Conservation (phyloP, 2,113 vertebrate species). For the Sitta europaea region DNA sequence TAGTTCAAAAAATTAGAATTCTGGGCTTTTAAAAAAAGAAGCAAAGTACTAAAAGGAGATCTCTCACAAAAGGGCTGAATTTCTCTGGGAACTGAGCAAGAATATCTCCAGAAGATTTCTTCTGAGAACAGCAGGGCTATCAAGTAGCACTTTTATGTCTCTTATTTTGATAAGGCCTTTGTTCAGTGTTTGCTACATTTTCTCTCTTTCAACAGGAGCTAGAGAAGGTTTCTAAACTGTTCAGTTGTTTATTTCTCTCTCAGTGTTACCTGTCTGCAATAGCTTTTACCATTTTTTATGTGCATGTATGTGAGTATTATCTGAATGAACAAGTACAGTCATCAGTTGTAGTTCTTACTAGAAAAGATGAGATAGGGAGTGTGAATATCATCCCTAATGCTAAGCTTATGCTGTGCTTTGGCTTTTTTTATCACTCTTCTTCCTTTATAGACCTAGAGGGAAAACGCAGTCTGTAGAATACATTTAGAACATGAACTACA, state of each 20-base stretch:
- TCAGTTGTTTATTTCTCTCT: neutral
- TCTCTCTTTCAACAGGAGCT: neutral
- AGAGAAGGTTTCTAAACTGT: neutral
- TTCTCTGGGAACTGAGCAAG: neutral
- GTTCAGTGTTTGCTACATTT: neutral
- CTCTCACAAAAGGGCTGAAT: neutral
- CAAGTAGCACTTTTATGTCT: neutral
- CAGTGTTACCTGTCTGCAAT: neutral
- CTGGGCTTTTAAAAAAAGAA: neutral
- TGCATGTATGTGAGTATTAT: neutral
- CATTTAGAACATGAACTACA: neutral
- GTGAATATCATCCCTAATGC: neutral
- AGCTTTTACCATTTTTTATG: neutral
- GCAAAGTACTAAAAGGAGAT: neutral
- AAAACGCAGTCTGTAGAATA: neutral
- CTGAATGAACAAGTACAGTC: neutral
- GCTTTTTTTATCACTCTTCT: neutral
- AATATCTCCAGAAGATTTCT: neutral
- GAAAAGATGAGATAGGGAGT: neutral
- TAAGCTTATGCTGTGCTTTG: neutral
- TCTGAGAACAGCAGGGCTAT: neutral
- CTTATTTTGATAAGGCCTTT: neutral
- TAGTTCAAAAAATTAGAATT: neutral
- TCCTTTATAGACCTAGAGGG: neutral
- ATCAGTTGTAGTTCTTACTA: neutral